Conservation (phyloP, 1,140 invertebrate species). For the Diuraphis noxia region DNA sequence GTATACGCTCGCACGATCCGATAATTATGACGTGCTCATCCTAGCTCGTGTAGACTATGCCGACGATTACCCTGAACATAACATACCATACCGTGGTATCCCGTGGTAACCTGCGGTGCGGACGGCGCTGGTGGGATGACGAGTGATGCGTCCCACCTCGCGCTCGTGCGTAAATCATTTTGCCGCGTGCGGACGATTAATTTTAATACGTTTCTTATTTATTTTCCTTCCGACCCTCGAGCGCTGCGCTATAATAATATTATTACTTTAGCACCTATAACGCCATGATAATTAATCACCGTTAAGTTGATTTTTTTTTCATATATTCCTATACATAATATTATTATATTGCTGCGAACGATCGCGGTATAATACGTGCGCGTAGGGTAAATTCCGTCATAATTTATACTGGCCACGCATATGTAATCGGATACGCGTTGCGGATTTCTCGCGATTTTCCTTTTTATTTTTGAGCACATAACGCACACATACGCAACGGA, state of each 20-base stretch:
- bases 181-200: not conserved
- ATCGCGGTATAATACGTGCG: not conserved
- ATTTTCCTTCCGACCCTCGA: not conserved
- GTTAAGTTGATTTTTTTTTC: not conserved
- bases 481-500: not conserved
- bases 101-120: not conserved
- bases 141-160: not conserved
- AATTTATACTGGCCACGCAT: not conserved
- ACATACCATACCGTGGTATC: not conserved
- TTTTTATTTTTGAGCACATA: not conserved
- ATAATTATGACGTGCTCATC: not conserved
- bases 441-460: not conserved
- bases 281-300: not conserved
- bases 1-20: not conserved
- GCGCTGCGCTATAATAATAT: not conserved
- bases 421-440: constrained; percentile 12
- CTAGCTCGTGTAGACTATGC: not conserved
- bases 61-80: not conserved
- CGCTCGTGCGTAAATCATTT: not conserved
- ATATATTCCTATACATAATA: not conserved
- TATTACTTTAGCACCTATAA: not conserved
- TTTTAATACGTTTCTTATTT: not conserved
- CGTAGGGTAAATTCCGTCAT: not conserved
- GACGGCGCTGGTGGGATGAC: not conserved
- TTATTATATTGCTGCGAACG: not conserved